Conservation (phyloP, 2,888 invertebrate genomes). For the Platycheirus albimanus region DNA sequence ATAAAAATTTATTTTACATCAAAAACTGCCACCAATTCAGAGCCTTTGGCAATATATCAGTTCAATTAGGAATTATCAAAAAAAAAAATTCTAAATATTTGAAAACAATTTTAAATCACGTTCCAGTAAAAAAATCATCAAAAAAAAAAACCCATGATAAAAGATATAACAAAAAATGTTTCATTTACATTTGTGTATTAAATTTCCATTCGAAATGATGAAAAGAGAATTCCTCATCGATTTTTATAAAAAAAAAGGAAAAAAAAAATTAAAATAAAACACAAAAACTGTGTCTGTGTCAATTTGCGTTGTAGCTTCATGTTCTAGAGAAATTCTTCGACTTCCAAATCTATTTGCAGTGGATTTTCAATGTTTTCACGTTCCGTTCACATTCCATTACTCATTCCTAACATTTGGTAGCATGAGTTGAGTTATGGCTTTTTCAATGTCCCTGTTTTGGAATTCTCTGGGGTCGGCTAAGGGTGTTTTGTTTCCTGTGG, state of each 20-base stretch:
- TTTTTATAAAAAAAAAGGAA: too few species aligned
- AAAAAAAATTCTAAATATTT: not conserved
- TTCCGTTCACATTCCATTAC: conserved; percentile 53
- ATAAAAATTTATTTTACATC: too few species aligned
- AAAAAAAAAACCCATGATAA: conserved; percentile 10
- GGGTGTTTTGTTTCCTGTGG: not conserved
- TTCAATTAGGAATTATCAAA: too few species aligned
- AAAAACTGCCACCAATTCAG: too few species aligned
- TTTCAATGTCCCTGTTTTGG: conserved; percentile 6
- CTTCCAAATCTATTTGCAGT: conserved; percentile 38
- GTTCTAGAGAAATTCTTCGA: conserved; percentile 57
- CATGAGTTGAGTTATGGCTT: conserved; percentile 28
- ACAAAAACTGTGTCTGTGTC: conserved; percentile 3
- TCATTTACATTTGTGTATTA: conserved; percentile 53
- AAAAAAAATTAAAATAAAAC: too few species aligned
- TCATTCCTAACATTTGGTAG: conserved; percentile 31
- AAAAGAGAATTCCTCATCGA: conserved; percentile 24
- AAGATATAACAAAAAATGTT: conserved; percentile 16
- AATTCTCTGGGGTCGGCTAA: not conserved
- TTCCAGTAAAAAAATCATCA: not conserved
- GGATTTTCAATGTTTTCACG: conserved; percentile 44
- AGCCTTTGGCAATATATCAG: too few species aligned
- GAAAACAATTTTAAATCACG: conserved; percentile 1
- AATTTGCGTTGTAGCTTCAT: conserved; percentile 12
- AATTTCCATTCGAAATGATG: conserved; percentile 50